These are phyloP conservation scores for Sinocyclocheilus grahami DNA, from an alignment of 2,113 vertebrate genomes.

Conservation along the genomic window DNA sequence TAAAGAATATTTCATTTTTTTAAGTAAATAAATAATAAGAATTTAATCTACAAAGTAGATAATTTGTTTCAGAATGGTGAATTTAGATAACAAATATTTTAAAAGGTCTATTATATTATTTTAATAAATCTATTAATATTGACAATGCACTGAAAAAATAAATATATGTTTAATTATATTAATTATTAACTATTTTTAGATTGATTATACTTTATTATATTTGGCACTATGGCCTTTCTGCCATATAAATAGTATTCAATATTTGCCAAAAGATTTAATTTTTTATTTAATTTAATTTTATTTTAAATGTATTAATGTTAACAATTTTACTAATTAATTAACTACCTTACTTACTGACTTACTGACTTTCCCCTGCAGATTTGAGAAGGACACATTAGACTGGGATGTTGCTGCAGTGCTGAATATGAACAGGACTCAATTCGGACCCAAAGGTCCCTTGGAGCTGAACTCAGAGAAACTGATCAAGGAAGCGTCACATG, in stretches of 20 bases:
- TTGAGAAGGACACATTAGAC: slow-evolving; percentile 51
- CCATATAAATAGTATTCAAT: no score
- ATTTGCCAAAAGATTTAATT: no score
- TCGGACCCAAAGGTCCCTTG: slow-evolving; percentile 74
- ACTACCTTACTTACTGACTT: not conserved
- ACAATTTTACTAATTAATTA: no score
- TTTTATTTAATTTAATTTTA: no score
- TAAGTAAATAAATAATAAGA: not conserved
- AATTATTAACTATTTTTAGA: not conserved
- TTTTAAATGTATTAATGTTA: no score
- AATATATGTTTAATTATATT: not conserved
- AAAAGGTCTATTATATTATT: not conserved
- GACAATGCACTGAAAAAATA: not conserved
- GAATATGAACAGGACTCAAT: slow-evolving; percentile 67
- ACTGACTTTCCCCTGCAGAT: slow-evolving; percentile 56
- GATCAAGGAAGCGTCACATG: slow-evolving; percentile 75
- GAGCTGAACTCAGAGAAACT: slow-evolving; percentile 76
- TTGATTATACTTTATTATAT: not conserved
- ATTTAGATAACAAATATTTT: no score
- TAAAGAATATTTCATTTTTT: not conserved
- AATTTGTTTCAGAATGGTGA: no score
- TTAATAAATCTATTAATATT: not conserved
- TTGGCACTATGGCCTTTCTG: no score
- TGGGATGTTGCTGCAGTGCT: slow-evolving; percentile 77
- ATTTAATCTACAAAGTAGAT: no score